Evolutionary conservation across 2,797 vertebrate genomes (phyloP).

Genomic region (Champsocephalus gunnari): DNA sequence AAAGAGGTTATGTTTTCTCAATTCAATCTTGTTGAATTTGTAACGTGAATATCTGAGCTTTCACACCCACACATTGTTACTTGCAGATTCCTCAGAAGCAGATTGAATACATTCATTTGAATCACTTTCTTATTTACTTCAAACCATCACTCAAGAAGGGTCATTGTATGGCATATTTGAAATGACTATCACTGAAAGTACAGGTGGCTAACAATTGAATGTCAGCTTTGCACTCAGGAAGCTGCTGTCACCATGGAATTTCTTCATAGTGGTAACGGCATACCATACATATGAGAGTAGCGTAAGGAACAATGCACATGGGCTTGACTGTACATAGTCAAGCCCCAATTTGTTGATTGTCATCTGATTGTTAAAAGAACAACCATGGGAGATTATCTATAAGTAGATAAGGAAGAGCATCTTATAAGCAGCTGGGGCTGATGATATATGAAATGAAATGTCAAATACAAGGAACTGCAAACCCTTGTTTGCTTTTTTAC

Average conservation of each 20-base stretch:
- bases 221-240: conserved; percentile 4
- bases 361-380: background rate
- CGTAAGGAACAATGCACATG: background rate
- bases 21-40: no score
- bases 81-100: background rate
- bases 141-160: background rate
- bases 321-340: no score
- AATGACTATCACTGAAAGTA: background rate
- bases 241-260: conserved; percentile 12
- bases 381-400: background rate
- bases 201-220: background rate
- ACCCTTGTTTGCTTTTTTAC: background rate
- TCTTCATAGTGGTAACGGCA: background rate
- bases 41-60: background rate
- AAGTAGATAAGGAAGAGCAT: background rate
- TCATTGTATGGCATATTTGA: background rate
- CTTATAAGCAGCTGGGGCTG: background rate
- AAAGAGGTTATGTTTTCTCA: no score
- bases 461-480: background rate
- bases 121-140: conserved; percentile 9
- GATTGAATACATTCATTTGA: conserved; percentile 23
- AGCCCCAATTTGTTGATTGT: background rate
- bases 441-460: background rate
- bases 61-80: background rate
- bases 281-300: conserved; percentile 9